phyloP scores from a whole-genome alignment of 1,140 invertebrate species.

The Apocrypta bakeri region DNA sequence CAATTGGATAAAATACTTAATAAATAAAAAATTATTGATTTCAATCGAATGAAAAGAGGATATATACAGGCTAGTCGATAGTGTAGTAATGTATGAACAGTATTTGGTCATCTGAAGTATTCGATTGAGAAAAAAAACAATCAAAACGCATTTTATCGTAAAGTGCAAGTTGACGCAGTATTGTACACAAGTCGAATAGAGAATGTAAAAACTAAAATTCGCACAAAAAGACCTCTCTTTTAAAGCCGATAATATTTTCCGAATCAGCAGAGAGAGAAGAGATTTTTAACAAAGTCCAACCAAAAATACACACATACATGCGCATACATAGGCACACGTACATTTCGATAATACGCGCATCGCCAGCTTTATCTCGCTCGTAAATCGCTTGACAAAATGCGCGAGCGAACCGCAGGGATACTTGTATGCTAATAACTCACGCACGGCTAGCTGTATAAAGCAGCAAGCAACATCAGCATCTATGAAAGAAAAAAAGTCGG shows the following conservation, averaged over 20 bases:
- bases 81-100: no score
- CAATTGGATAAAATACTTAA: no score
- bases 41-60: no score
- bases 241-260: not conserved
- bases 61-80: no score
- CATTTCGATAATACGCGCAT: constrained; percentile 15
- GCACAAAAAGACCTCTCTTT: not conserved
- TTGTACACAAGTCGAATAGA: not conserved
- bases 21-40: no score
- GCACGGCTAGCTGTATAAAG: constrained; percentile 58
- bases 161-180: not conserved
- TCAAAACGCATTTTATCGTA: not conserved
- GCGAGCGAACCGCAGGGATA: constrained; percentile 52
- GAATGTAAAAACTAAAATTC: not conserved
- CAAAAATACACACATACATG: not conserved
- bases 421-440: constrained; percentile 72
- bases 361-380: constrained; percentile 58
- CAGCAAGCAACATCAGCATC: not conserved
- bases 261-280: not conserved
- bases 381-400: constrained; percentile 66
- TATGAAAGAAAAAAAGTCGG: constrained; percentile 53
- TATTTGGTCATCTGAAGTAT: not conserved
- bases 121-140: not conserved
- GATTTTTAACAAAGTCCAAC: constrained; percentile 3
- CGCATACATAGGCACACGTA: not conserved